Evolutionary conservation across 2,113 vertebrate species (phyloP), one percentile per base, ranked within the genome.

Genomic region (Lonchura striata): DNA sequence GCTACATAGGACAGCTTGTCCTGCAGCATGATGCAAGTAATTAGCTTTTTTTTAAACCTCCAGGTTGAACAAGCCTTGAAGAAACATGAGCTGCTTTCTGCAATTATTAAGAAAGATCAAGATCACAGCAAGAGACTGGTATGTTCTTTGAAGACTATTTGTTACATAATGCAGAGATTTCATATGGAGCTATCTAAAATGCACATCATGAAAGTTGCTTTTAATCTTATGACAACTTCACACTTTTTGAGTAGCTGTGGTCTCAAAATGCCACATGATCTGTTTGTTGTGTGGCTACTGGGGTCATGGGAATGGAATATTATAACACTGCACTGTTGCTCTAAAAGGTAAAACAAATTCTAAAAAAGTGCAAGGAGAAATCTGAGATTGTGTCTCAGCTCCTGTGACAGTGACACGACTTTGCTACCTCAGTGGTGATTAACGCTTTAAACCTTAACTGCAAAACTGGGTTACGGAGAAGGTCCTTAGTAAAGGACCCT

Each of bases 51-150:
- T 91, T 42, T 10, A 47, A 82, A 22, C 25, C 30, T 95, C 37
- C 90, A 99, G 99, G 92, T 99, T 97, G 98, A 98, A 87, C 98
- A 99, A 91, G 98, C 98, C 19, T 97, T 99, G 92, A 98, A 96
- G 97, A 99, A 98, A 95, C 98, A 99, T 0, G 98, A 99, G 44
- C 97, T 99, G 54, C 98, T 99, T 49, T 96, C 97, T 93, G 97
- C 97, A 31, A 97, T 99, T 70, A 96, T 99, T 76, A 98, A 95
- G 90, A 99, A 98, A 97, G 98, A 99, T 28, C 98, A 98, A 80
- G 98, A 98, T 30, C 99, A 99, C 91, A 98, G 96, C 89, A 98
- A 90, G 87, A 98, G 99, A 64, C 96, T 99, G 98, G 99, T 99
- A 98, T 94, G 98, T 97, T 41, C 70, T 80, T 47, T 81, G 52